A percentile compares a stretch with the other conserved stretches of the same genome.
phyloP scores from a whole-genome alignment of 2,888 invertebrate species.

The Cremastinae sp. region DNA sequence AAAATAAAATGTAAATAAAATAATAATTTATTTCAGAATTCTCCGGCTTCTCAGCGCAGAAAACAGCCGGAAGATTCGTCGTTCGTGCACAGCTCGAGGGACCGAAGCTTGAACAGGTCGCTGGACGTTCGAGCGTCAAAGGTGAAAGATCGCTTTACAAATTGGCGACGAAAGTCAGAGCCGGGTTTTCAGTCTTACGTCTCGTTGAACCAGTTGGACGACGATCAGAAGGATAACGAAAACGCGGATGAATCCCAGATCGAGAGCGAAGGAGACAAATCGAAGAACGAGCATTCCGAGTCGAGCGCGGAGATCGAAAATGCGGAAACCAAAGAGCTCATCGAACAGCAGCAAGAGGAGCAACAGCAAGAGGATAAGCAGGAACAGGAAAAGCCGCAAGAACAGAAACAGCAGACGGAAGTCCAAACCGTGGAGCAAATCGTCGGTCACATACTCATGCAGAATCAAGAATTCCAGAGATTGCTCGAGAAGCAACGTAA shows the following conservation, averaged over 20 bases:
- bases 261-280: slow-evolving; percentile 21
- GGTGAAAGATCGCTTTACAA: slow-evolving; percentile 82
- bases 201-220: slow-evolving; percentile 74
- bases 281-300: slow-evolving; percentile 23
- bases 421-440: slow-evolving; percentile 87
- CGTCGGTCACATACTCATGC: slow-evolving; percentile 90
- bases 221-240: slow-evolving; percentile 70
- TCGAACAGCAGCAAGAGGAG: slow-evolving; percentile 59
- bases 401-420: slow-evolving; percentile 56
- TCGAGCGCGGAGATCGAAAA: slow-evolving; percentile 41
- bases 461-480: slow-evolving; percentile 91
- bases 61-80: slow-evolving; percentile 70
- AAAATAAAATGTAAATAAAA: no score
- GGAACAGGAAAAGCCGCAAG: slow-evolving; percentile 23
- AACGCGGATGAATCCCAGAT: slow-evolving; percentile 59
- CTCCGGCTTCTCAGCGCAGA: slow-evolving; percentile 72
- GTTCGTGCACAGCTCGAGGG: slow-evolving; percentile 67
- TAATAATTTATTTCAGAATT: slow-evolving; percentile 75
- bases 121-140: slow-evolving; percentile 75
- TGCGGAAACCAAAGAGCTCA: slow-evolving; percentile 70
- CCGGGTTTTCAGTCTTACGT: slow-evolving; percentile 83
- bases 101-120: slow-evolving; percentile 73
- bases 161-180: slow-evolving; percentile 88
- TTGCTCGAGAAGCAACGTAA: slow-evolving; percentile 88
- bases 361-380: slow-evolving; percentile 21